phyloP scores from a whole-genome alignment of 2,888 invertebrate genomes.

The Oasisia sp. region DNA sequence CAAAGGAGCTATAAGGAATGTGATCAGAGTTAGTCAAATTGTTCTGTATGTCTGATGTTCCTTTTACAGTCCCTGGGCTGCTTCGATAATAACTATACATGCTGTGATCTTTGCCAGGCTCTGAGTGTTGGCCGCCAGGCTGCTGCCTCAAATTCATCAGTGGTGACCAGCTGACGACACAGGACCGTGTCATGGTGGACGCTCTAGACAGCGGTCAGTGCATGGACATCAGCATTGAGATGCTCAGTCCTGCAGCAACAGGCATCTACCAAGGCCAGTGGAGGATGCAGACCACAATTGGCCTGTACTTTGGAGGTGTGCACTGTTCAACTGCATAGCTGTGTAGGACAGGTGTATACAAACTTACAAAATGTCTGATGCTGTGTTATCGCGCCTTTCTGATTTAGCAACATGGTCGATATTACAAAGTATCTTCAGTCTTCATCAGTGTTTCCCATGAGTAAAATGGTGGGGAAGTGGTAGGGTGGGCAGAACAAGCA shows the following conservation, averaged over 20 bases:
- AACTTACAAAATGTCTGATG: too few relatives aligned
- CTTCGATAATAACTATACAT: neutral
- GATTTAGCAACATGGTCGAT: too few relatives aligned
- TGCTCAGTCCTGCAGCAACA: constrained; percentile 80
- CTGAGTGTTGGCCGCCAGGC: constrained; percentile 84
- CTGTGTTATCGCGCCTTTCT: too few relatives aligned
- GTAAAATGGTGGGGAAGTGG: too few relatives aligned
- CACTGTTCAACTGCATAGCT: neutral
- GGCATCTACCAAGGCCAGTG: constrained; percentile 88
- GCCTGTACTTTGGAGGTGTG: constrained; percentile 91
- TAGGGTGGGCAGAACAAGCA: too few relatives aligned
- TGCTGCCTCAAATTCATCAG: constrained; percentile 80
- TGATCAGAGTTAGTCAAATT: too few relatives aligned
- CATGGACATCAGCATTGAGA: constrained; percentile 80
- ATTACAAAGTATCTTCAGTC: too few relatives aligned
- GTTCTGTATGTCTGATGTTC: too few relatives aligned
- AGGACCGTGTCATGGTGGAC: constrained; percentile 74
- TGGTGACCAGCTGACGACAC: constrained; percentile 74
- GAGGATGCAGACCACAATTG: constrained; percentile 87
- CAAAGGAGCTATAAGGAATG: too few relatives aligned
- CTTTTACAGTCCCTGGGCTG: neutral
- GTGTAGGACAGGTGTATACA: too few relatives aligned
- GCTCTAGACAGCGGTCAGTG: constrained; percentile 81
- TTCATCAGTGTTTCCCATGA: too few relatives aligned
- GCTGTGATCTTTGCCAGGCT: constrained; percentile 58